Conservation (phyloP, 2,113 vertebrate genomes). For the Rattus rattus region DNA sequence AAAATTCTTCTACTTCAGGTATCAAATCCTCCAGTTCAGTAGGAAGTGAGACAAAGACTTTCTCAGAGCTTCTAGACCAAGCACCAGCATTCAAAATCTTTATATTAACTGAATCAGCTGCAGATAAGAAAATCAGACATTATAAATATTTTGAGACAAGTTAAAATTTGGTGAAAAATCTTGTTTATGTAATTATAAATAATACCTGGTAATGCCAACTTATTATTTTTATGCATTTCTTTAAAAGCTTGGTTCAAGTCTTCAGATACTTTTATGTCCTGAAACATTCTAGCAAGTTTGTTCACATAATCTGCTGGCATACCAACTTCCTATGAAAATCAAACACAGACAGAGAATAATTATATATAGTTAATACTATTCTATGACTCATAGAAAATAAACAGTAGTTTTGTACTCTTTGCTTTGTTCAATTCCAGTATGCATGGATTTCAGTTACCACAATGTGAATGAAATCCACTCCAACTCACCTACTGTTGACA, state of each 20-base stretch:
- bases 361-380: slow-evolving; percentile 15
- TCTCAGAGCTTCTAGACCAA: slow-evolving; percentile 99
- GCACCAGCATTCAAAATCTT: slow-evolving; percentile 99
- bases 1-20: slow-evolving; percentile 99
- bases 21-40: slow-evolving; percentile 99
- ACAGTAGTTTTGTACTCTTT: not conserved
- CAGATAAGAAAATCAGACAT: slow-evolving; percentile 67
- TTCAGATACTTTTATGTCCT: slow-evolving; percentile 99
- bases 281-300: slow-evolving; percentile 99
- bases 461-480: not conserved
- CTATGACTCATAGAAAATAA: slow-evolving; percentile 31
- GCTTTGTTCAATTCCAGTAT: not conserved
- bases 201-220: slow-evolving; percentile 96
- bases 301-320: slow-evolving; percentile 99
- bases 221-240: slow-evolving; percentile 99
- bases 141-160: slow-evolving; percentile 35
- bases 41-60: slow-evolving; percentile 98
- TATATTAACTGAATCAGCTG: slow-evolving; percentile 99
- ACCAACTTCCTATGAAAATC: slow-evolving; percentile 94
- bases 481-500: slow-evolving; percentile 29
- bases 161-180: not conserved
- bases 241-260: slow-evolving; percentile 99
- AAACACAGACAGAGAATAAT: slow-evolving; percentile 70
- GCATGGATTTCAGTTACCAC: not conserved
- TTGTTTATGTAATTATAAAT: slow-evolving; percentile 51